Percentiles rank a stretch among this genome's conserved stretches.
Conservation (phyloP, 1,140 invertebrate genomes). For the Patella vulgata region DNA sequence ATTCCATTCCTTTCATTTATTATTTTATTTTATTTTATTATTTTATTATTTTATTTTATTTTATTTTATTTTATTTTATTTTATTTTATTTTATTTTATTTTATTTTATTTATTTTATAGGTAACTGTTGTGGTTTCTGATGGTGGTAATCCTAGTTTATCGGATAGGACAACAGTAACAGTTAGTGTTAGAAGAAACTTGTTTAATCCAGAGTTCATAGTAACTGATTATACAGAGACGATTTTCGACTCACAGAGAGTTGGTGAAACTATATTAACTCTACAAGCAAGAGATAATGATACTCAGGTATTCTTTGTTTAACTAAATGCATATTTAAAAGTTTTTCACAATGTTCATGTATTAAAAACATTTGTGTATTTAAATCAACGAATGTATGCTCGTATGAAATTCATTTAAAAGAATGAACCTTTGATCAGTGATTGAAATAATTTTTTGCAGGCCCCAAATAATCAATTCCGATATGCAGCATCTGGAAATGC, state of each 20-base stretch:
- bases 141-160: conserved; percentile 45
- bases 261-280: conserved; percentile 31
- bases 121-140: conserved; percentile 51
- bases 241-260: conserved; percentile 40
- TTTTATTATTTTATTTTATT: too few relatives aligned
- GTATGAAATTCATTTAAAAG: too few relatives aligned
- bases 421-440: too few relatives aligned
- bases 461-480: too few relatives aligned
- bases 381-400: too few relatives aligned
- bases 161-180: conserved; percentile 32
- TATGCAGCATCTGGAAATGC: too few relatives aligned
- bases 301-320: conserved; percentile 27
- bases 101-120: conserved; percentile 34
- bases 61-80: too few relatives aligned
- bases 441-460: too few relatives aligned
- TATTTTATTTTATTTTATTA: too few relatives aligned
- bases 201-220: conserved; percentile 36
- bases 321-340: neutral
- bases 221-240: conserved; percentile 67
- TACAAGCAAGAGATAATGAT: conserved; percentile 43
- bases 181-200: conserved; percentile 53
- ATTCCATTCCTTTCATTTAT: too few relatives aligned
- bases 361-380: too few relatives aligned
- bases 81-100: too few relatives aligned
- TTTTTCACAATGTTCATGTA: neutral